Conservation (phyloP, 1,140 invertebrate species). For the Pectinophora gossypiella region DNA sequence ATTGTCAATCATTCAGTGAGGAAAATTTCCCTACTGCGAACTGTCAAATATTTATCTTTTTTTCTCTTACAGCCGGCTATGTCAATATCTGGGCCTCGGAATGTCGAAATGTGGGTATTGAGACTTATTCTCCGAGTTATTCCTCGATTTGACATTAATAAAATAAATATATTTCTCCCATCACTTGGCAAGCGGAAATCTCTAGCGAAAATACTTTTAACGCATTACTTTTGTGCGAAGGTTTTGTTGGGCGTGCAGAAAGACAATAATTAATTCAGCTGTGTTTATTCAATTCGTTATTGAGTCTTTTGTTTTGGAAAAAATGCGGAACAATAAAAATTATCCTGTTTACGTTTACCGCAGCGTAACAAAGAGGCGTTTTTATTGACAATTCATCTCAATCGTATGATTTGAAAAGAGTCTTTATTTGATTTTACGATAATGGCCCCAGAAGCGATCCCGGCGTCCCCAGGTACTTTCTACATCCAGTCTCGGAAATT, state of each 20-base stretch:
- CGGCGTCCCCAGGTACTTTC: slow-evolving; percentile 39
- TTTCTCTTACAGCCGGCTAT: slow-evolving; percentile 40
- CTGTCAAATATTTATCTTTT: slow-evolving; percentile 60
- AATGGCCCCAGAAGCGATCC: slow-evolving; percentile 36
- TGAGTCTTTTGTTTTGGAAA: background rate
- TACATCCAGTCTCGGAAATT: slow-evolving; percentile 60
- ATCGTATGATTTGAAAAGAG: slow-evolving; percentile 44
- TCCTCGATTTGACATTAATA: slow-evolving; percentile 37
- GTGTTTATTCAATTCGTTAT: too few species aligned
- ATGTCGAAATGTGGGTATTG: slow-evolving; percentile 46
- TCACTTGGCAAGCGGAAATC: background rate
- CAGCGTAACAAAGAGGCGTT: slow-evolving; percentile 8
- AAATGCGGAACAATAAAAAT: background rate
- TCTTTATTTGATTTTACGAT: slow-evolving; percentile 56
- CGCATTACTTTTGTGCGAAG: background rate
- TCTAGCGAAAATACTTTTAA: background rate
- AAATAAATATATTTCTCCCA: slow-evolving; percentile 28
- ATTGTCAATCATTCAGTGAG: slow-evolving; percentile 43
- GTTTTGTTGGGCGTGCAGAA: too few species aligned
- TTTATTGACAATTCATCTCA: slow-evolving; percentile 35
- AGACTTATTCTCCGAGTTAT: slow-evolving; percentile 43
- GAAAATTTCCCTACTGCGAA: slow-evolving; percentile 39
- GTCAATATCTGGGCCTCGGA: slow-evolving; percentile 42
- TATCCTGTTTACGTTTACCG: background rate
- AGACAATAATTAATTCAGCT: too few species aligned